Base-by-base conservation (phyloP, 2,888 invertebrate genomes). In the Amphipyra tragopoginis region DNA sequence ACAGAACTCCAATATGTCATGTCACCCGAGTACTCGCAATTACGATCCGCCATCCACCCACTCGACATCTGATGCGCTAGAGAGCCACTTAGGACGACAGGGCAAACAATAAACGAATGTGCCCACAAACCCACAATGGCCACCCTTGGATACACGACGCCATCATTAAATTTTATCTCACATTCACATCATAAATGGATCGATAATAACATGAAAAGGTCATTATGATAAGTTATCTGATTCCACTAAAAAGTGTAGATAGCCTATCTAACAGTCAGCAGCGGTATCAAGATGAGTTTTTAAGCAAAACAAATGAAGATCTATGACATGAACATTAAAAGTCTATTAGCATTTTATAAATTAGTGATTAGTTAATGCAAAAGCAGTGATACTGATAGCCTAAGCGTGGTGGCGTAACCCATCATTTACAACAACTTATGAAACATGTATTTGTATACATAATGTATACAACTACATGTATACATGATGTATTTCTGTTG, bases 21-120 rank as follows among this genome's bases (percentile, higher is more conserved):
- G 76, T 70, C 66, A 66, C 40, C 76, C 76, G 63, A 73, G 75
- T 75, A 61, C 63, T 53, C 29, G 49, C 66, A 76, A 75, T 76
- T 59, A 76, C 58, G 44, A 50, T 49, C 42, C 39, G 40, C 21
- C 21, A 53, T 74, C 61, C 38, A 52, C 65, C 68, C 76, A 69
- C 72, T 69, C 52, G 52, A 72, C 49, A 55, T 65, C 15, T 50
- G 56, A 70, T 58, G 67, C 55, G 49, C 57, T 54, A 13, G 49
- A 64, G 39, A 55, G 47, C 48, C 60, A 64, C 72, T 71, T 59
- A 52, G 6, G 34, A 40, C 33, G 51, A 48, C 45, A 47, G 36
- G 38, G 59, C 59, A 66, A 70, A 54, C 58, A 72, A 44, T 11
- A 45, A 13, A 15, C 9, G 49, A 40, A 44, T 50, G 26, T 26